Evolutionary conservation across 2,888 invertebrate species (phyloP).

Genomic region (Holacanthella duospinosa): DNA sequence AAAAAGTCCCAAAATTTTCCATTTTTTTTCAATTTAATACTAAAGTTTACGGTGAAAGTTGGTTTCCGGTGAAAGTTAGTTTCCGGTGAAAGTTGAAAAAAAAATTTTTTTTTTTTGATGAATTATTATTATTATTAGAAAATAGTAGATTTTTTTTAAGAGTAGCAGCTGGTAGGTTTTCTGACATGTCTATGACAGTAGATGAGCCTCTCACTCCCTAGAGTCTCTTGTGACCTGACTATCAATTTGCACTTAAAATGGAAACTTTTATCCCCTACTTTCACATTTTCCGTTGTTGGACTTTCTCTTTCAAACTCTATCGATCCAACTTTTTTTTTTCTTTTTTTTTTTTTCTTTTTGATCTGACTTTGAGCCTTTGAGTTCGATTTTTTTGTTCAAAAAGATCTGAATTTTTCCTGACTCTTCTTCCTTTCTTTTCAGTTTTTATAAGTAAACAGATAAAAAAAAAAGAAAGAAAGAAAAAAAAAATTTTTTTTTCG

Average conservation of each 20-base stretch:
- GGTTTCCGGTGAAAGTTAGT: too few species aligned
- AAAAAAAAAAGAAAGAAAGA: too few species aligned
- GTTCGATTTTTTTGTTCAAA: not conserved
- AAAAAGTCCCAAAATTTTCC: not conserved
- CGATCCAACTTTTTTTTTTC: not conserved
- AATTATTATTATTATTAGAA: too few species aligned
- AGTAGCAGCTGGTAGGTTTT: not conserved
- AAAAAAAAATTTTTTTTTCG: too few species aligned
- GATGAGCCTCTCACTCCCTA: not conserved
- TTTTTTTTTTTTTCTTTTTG: not conserved
- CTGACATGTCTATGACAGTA: not conserved
- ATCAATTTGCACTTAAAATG: slow-evolving; percentile 6
- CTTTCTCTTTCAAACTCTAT: not conserved
- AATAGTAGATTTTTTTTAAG: not conserved
- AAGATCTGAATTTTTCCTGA: not conserved
- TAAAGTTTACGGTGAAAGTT: too few species aligned
- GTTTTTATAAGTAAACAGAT: not conserved
- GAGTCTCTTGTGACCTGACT: slow-evolving; percentile 2
- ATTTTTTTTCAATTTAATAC: too few species aligned
- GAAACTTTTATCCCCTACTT: not conserved
- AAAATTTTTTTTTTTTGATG: too few species aligned
- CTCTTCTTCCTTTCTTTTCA: not conserved
- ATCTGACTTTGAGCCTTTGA: too few species aligned
- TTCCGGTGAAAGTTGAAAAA: too few species aligned
- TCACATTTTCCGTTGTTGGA: not conserved